Percentiles rank a stretch among this genome's conserved stretches.
Evolutionary conservation across 1,140 invertebrate genomes (phyloP).

Genomic region (Scaptomyza graminum): DNA sequence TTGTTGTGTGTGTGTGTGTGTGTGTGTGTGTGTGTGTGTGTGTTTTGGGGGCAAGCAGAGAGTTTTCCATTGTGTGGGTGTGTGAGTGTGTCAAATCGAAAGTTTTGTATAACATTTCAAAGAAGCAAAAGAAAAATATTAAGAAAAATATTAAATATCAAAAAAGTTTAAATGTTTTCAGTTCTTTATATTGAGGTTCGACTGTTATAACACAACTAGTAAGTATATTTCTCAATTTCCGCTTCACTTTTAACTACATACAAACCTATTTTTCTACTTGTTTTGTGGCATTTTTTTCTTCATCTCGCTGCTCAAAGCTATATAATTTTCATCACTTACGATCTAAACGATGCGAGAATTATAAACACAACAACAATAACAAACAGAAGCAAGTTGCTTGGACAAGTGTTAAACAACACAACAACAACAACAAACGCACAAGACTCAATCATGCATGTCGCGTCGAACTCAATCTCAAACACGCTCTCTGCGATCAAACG

Average conservation of each 20-base stretch:
- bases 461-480: constrained; percentile 9
- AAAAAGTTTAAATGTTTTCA: no score
- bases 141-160: no score
- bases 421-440: neutral
- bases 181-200: no score
- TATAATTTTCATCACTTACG: constrained; percentile 14
- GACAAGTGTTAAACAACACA: constrained; percentile 20
- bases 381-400: neutral
- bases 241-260: neutral
- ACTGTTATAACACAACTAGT: no score
- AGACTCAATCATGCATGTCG: constrained; percentile 9
- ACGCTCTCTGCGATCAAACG: constrained; percentile 15
- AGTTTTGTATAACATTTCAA: no score
- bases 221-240: no score
- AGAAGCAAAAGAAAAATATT: no score
- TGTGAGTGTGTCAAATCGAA: neutral
- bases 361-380: constrained; percentile 18
- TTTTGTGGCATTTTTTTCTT: neutral
- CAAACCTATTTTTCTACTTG: neutral
- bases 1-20: constrained; percentile 11
- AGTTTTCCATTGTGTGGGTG: no score
- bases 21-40: neutral
- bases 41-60: neutral
- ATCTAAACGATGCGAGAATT: constrained; percentile 17
- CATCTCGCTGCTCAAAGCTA: neutral